Base-by-base conservation (phyloP, 2,797 vertebrate genomes). In the Malurus splendens region DNA sequence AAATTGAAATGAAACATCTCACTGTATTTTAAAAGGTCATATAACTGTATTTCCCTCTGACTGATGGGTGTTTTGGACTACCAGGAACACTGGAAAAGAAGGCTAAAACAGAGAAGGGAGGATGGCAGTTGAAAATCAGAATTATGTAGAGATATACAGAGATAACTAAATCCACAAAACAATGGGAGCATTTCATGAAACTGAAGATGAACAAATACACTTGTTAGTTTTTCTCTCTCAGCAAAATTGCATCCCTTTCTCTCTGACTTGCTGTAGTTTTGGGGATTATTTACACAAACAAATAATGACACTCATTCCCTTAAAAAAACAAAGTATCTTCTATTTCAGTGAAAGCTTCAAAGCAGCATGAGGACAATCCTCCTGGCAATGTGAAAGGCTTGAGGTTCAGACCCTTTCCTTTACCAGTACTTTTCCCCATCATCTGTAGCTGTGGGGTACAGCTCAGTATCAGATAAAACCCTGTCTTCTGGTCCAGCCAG, bases 171-270 rank as follows among this genome's bases (percentile, higher is more conserved):
- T 4, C 3, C 41, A 44, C 12, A 59, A 48, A 85, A 38, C 2
- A 44, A 52, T 23, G 7, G 7, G 9, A 71, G 4, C 8, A 44
- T 6, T 71, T 16, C 6, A 41, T 5, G 1, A 73, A 91, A 59
- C 6, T 51, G 17, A 68, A 76, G 2, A 3, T 57, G 68, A 82
- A 47, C 7, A 68, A 65, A 20, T 17, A 52, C 2, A 24, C 1
- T 19, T 70, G 0, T 17, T 54, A 8, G 36, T 0, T 6, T 19
- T 52, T 45, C 50, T 68, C 61, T 8, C 4, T 23, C 18, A 24
- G n/a, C 6, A 62, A 80, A 73, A 54, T 22, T 41, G 3, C 1
- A 1, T 4, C n/a, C n/a, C n/a, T n/a, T 82, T 80, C 19, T 7
- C 5, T 76, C 6, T 13, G 32, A 55, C 32, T 68, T 22, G 1